These are phyloP conservation scores for Alviniconcha strummeri DNA, from an alignment of 2,888 invertebrate genomes.

Conservation along the genomic window DNA sequence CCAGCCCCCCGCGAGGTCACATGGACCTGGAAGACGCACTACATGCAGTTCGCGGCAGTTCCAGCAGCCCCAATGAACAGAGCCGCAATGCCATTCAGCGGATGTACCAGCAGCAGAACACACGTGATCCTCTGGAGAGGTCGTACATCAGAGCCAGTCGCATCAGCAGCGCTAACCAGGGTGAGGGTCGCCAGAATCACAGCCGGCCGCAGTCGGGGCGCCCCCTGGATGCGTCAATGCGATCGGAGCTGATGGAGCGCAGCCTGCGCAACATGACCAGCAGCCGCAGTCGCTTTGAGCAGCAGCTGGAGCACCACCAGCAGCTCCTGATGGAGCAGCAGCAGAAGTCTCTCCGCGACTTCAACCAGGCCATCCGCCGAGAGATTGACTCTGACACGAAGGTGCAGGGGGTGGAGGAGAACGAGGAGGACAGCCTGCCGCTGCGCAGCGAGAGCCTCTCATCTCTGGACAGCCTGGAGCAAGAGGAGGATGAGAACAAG, in stretches of 20 bases:
- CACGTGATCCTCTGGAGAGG: conserved; percentile 54
- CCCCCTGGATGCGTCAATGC: conserved; percentile 20
- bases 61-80: conserved; percentile 36
- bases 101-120: conserved; percentile 40
- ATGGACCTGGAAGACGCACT: conserved; percentile 63
- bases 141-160: conserved; percentile 58
- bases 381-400: conserved; percentile 57
- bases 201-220: conserved; percentile 39
- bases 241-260: conserved; percentile 54
- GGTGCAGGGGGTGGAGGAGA: conserved; percentile 24
- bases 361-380: conserved; percentile 61
- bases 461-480: conserved; percentile 30
- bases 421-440: neutral
- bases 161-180: conserved; percentile 28
- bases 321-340: conserved; percentile 62
- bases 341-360: conserved; percentile 60
- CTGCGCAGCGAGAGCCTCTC: conserved; percentile 23
- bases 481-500: conserved; percentile 7
- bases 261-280: conserved; percentile 64
- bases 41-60: conserved; percentile 56
- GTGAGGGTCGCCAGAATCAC: conserved; percentile 27
- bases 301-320: conserved; percentile 67
- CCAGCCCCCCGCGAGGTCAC: conserved; percentile 42
- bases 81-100: conserved; percentile 36
- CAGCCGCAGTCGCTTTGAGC: conserved; percentile 68